Evolutionary conservation across 1,140 invertebrate species (phyloP).

Genomic region (Drosophila truncata): DNA sequence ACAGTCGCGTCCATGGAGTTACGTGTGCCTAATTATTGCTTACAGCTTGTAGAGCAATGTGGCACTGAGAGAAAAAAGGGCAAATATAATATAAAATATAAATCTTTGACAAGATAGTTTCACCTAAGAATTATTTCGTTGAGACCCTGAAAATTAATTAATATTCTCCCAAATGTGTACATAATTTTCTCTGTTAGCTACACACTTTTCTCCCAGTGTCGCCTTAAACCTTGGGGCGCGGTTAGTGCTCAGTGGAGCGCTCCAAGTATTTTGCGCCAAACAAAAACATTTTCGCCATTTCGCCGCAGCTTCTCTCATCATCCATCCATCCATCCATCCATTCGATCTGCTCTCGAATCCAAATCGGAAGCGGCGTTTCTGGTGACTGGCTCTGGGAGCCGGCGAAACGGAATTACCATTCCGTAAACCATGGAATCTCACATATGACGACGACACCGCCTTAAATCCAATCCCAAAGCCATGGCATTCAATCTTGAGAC

Average conservation of each 20-base stretch:
- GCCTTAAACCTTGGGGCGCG: conserved; percentile 24
- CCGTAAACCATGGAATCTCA: conserved; percentile 33
- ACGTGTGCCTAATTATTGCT: conserved; percentile 75
- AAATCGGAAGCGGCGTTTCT: conserved; percentile 31
- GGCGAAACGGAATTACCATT: conserved; percentile 37
- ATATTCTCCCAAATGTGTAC: too few species aligned
- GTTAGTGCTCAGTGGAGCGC: conserved; percentile 58
- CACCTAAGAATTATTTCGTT: too few species aligned
- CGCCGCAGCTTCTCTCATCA: conserved; percentile 45
- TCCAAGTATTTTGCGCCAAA: conserved; percentile 46
- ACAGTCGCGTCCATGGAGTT: conserved; percentile 44
- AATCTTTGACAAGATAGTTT: too few species aligned
- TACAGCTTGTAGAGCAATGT: conserved; percentile 57
- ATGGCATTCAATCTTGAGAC: conserved; percentile 19
- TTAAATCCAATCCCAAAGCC: conserved; percentile 5
- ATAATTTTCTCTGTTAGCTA: too few species aligned
- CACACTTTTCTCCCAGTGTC: conserved; percentile 3
- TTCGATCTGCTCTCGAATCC: conserved; percentile 19
- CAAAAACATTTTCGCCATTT: conserved; percentile 63
- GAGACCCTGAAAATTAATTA: too few species aligned
- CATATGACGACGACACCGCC: conserved; percentile 23
- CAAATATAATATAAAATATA: too few species aligned
- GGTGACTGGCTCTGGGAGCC: conserved; percentile 48
- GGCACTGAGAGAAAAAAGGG: conserved; percentile 15
- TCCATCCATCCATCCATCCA: background rate